phyloP scores from a whole-genome alignment of 2,888 invertebrate species.

The Geotrupes spiniger region DNA sequence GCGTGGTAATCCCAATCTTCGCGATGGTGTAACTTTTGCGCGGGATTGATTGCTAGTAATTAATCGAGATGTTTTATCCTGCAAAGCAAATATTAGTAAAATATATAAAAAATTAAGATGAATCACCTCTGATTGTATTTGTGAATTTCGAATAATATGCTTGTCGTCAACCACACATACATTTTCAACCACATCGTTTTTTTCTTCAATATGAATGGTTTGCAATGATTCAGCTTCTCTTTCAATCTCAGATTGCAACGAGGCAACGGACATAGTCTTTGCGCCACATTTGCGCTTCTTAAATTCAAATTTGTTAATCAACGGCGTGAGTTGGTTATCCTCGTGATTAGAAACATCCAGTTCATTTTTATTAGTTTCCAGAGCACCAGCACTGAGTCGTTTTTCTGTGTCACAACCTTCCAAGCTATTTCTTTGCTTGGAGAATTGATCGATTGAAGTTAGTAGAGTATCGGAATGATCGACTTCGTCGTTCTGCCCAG shows the following conservation, averaged over 20 bases:
- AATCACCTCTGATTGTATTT: too few relatives aligned
- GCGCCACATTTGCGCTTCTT: too few relatives aligned
- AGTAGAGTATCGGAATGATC: constrained; percentile 7
- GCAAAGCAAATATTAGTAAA: not conserved
- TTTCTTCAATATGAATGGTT: not conserved
- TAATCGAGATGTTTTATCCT: not conserved
- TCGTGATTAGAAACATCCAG: not conserved
- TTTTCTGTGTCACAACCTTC: too few relatives aligned
- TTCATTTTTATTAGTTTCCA: not conserved
- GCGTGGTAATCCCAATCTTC: not conserved
- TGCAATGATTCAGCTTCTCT: too few relatives aligned
- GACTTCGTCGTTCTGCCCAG: constrained; percentile 16
- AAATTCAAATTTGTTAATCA: too few relatives aligned
- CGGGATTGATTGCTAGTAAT: not conserved
- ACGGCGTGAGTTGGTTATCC: too few relatives aligned
- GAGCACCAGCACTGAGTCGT: not conserved
- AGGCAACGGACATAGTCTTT: too few relatives aligned
- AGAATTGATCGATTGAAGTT: constrained; percentile 9
- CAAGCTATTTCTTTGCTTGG: constrained; percentile 4
- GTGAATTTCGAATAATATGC: too few relatives aligned
- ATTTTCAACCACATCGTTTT: not conserved
- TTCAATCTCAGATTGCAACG: too few relatives aligned
- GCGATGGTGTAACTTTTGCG: not conserved
- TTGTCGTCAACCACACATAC: too few relatives aligned
- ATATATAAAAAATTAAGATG: too few relatives aligned